Percentiles rank a stretch among this genome's conserved stretches.
Evolutionary conservation across 2,113 vertebrate genomes (phyloP).

Genomic region (Ochotona princeps): DNA sequence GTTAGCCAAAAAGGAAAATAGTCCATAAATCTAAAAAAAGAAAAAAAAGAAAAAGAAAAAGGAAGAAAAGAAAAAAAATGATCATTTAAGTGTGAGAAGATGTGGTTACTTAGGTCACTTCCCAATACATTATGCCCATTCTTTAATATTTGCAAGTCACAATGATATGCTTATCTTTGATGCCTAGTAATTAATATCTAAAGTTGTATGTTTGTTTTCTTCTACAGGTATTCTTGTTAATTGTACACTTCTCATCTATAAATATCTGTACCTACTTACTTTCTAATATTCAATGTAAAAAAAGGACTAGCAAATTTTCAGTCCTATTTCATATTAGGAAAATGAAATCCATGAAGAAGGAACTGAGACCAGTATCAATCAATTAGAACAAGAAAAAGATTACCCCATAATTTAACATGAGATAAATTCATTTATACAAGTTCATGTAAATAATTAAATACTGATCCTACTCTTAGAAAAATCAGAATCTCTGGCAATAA

Average conservation of each 20-base stretch:
- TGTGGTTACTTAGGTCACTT: not conserved
- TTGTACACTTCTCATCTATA: not conserved
- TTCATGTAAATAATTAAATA: not conserved
- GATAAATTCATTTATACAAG: not conserved
- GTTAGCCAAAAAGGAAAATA: constrained; percentile 3
- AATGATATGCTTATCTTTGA: not conserved
- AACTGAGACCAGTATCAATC: not conserved
- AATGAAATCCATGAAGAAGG: constrained; percentile 1
- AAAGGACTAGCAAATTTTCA: not conserved
- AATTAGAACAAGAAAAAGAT: not conserved
- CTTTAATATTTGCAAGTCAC: not conserved
- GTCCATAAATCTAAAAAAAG: not conserved
- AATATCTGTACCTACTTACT: not conserved
- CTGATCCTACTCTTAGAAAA: not conserved
- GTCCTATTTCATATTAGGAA: not conserved
- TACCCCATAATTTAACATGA: not conserved
- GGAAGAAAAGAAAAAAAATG: not conserved
- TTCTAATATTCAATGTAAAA: constrained; percentile 29
- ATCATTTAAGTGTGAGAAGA: not conserved
- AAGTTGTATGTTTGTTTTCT: not conserved
- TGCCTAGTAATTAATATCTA: not conserved
- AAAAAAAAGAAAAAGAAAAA: not conserved
- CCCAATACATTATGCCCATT: not conserved
- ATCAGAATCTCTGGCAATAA: not conserved
- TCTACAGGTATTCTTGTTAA: not conserved